Conservation (phyloP, 2,888 invertebrate genomes). For the Zaprionus bogoriensis region DNA sequence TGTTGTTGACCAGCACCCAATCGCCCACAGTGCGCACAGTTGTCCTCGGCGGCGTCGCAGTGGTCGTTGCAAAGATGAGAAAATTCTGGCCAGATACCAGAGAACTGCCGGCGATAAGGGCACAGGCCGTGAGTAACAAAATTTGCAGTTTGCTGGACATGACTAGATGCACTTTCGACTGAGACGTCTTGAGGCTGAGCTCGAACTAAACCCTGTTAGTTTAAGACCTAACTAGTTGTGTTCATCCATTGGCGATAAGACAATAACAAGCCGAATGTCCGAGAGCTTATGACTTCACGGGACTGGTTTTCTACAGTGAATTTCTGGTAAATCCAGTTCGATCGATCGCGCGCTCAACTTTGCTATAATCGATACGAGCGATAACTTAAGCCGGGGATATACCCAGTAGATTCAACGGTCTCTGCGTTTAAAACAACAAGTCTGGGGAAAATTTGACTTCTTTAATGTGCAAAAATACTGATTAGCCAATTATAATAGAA, state of each 20-base stretch:
- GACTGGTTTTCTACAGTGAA: conserved; percentile 54
- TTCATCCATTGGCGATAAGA: neutral
- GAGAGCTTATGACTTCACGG: conserved; percentile 24
- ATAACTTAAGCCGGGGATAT: conserved; percentile 12
- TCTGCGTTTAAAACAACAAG: conserved; percentile 1
- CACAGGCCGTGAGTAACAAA: conserved; percentile 5
- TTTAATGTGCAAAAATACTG: too few species aligned
- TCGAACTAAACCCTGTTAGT: conserved; percentile 18
- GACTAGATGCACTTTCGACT: conserved; percentile 2
- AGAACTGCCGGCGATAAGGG: conserved; percentile 14
- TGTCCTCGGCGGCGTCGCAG: conserved; percentile 9
- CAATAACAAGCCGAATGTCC: neutral
- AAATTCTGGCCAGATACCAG: conserved; percentile 32
- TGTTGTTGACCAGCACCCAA: conserved; percentile 75
- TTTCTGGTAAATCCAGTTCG: conserved; percentile 65
- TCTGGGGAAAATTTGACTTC: too few species aligned
- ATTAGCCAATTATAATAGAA: conserved; percentile 79
- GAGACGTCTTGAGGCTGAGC: conserved; percentile 7
- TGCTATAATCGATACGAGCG: conserved; percentile 15
- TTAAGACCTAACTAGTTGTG: neutral
- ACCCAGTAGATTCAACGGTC: conserved; percentile 9
- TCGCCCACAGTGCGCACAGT: conserved; percentile 6
- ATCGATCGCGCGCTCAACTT: conserved; percentile 4
- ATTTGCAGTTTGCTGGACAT: conserved; percentile 25
- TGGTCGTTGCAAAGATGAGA: conserved; percentile 46